Evolutionary conservation across 2,888 invertebrate species (phyloP).

Genomic region (Exephanes ischioxanthus): DNA sequence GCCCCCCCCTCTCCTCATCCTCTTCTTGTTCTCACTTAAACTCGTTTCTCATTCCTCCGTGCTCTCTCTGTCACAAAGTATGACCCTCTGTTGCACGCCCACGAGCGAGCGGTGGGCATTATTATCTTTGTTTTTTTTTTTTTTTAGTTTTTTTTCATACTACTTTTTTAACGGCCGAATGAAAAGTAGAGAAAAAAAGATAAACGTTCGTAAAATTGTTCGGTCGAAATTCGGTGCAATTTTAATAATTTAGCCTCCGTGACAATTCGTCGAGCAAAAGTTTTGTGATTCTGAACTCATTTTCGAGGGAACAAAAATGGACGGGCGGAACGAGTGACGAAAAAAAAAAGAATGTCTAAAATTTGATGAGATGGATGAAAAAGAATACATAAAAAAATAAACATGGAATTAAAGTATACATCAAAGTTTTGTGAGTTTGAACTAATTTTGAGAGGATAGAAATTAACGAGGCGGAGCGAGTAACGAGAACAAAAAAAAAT

Average conservation of each 20-base stretch:
- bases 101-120: slow-evolving; percentile 47
- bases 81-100: slow-evolving; percentile 56
- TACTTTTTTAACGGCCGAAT: slow-evolving; percentile 23
- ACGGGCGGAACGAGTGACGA: too few species aligned
- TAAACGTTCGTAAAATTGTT: slow-evolving; percentile 10
- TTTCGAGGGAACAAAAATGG: too few species aligned
- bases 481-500: not conserved
- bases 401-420: not conserved
- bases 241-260: too few species aligned
- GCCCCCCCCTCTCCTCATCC: slow-evolving; percentile 19
- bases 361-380: not conserved
- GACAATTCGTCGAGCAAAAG: too few species aligned
- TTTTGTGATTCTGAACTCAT: too few species aligned
- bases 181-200: slow-evolving; percentile 37
- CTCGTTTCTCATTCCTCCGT: slow-evolving; percentile 64
- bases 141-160: not conserved
- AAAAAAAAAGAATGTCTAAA: not conserved
- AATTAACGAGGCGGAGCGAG: too few species aligned
- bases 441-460: too few species aligned
- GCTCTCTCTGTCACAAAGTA: slow-evolving; percentile 49
- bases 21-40: slow-evolving; percentile 53
- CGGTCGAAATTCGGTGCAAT: not conserved
- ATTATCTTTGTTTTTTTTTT: slow-evolving; percentile 58
- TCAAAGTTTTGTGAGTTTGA: too few species aligned
- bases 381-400: not conserved